Base-by-base conservation (phyloP, 2,888 invertebrate species). In the Girardia tigrina region DNA sequence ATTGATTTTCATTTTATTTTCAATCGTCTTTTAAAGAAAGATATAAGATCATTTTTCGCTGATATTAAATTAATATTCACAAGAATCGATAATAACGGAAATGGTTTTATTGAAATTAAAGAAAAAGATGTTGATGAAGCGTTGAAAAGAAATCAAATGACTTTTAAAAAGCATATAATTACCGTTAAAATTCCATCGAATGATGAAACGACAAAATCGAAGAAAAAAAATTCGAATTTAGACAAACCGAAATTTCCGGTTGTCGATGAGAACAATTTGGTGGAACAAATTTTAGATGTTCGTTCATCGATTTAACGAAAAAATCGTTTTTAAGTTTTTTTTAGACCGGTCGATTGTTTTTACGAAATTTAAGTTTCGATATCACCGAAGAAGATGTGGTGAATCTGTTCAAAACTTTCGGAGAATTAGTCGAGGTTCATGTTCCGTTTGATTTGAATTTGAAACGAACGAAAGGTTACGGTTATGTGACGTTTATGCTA, bases 401-500 rank as follows among this genome's bases (percentile, higher is more conserved):
- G 72, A 26, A 28, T 28, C 28, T 26, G 23, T 29, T 42, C 71
- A 23, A 23, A n/a, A 27, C 26, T 42, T 28, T n/a, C 29, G 73
- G 74, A 1, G 23, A 26, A 12, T 20, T 74, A 75, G 26, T 27
- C 6, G 69, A 71, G 26, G 70, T 74, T 27, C 70, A 74, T 71
- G 23, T 74, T 8, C 27, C 74, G 16, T 74, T 72, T 20, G 74
- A 74, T 28, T 14, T 20, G 2, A 26, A 26, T 23, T 28, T 74
- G 20, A 69, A 74, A 28, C 6, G 12, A n/a, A 87, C 89, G 16
- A 94, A 94, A 85, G 94, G 97, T 0, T 97, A 93, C 84, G 97
- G 92, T 0, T 90, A 90, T 0, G 88, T 97, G 0, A 92, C 93
- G 0, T 98, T 89, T 82, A 86, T 98, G 82, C 89, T 97, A 87